A percentile compares a stretch with the other conserved stretches of the same genome.
Evolutionary conservation across 2,888 invertebrate genomes (phyloP).

Genomic region (Sisyra terminalis): DNA sequence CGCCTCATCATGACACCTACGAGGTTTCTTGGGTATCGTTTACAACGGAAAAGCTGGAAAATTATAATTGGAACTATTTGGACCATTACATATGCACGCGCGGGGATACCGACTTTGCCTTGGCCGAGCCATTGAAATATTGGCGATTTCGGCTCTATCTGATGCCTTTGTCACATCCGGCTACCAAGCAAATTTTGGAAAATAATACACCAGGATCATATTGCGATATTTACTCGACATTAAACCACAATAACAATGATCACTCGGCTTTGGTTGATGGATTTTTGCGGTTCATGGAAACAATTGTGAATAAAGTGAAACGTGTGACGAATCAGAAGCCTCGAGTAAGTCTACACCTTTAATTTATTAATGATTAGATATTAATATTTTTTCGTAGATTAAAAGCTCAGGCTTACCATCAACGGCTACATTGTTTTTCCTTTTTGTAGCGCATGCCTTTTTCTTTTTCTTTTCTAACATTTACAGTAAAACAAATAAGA

Average conservation of each 20-base stretch:
- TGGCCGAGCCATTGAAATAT: constrained; percentile 58
- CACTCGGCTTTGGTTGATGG: constrained; percentile 50
- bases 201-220: constrained; percentile 38
- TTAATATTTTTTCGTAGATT: neutral
- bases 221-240: constrained; percentile 66
- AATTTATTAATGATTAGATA: constrained; percentile 2
- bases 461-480: neutral
- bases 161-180: constrained; percentile 64
- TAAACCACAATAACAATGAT: constrained; percentile 24
- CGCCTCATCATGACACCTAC: constrained; percentile 82
- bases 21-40: constrained; percentile 92
- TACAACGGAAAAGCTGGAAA: constrained; percentile 85
- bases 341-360: constrained; percentile 42
- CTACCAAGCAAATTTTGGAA: constrained; percentile 63
- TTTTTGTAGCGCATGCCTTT: neutral
- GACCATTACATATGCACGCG: constrained; percentile 93
- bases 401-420: neutral
- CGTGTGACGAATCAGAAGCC: constrained; percentile 50
- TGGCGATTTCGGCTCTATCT: constrained; percentile 56
- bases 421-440: constrained; percentile 5
- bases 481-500: neutral
- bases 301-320: constrained; percentile 78
- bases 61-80: constrained; percentile 94
- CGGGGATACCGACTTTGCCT: constrained; percentile 79
- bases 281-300: constrained; percentile 69